A percentile compares a stretch with the other conserved stretches of the same genome.
Evolutionary conservation across 2,797 vertebrate species (phyloP).

Genomic region (Anabas testudineus): DNA sequence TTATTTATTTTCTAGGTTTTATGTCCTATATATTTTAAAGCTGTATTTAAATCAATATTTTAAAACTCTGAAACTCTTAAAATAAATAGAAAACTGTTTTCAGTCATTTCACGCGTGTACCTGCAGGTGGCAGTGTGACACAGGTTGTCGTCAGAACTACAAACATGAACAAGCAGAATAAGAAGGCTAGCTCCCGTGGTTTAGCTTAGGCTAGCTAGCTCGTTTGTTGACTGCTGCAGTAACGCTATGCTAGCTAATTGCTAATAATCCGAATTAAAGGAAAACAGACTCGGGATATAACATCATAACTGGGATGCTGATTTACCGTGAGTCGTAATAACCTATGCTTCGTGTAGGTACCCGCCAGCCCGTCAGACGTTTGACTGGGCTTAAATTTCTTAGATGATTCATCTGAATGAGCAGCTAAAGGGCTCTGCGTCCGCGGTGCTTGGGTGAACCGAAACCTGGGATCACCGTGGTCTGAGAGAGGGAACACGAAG

Average conservation of each 20-base stretch:
- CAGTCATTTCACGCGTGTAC: background rate
- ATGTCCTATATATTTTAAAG: too few relatives aligned
- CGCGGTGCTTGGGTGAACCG: conserved; percentile 64
- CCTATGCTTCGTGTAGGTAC: conserved; percentile 15
- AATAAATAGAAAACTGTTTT: too few relatives aligned
- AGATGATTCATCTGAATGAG: conserved; percentile 51
- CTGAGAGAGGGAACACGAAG: conserved; percentile 35
- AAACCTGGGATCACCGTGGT: conserved; percentile 42
- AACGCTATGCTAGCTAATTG: conserved; percentile 48
- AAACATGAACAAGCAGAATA: conserved; percentile 17
- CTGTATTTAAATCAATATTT: too few relatives aligned
- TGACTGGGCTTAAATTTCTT: conserved; percentile 34
- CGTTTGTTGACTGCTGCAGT: conserved; percentile 8
- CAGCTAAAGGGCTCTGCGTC: conserved; percentile 58
- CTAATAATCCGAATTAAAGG: conserved; percentile 40
- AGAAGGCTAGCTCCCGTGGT: conserved; percentile 40
- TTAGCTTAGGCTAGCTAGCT: conserved; percentile 47
- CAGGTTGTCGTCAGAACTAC: background rate
- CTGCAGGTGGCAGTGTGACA: conserved; percentile 29
- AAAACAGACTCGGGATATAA: conserved; percentile 19
- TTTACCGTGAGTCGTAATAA: conserved; percentile 8
- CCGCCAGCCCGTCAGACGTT: conserved; percentile 33
- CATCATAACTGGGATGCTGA: conserved; percentile 3
- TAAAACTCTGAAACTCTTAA: too few relatives aligned
- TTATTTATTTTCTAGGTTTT: too few relatives aligned